Evolutionary conservation across 2,888 invertebrate genomes (phyloP), one percentile per base, ranked within the genome.

Genomic region (Invenusta paracnida): DNA sequence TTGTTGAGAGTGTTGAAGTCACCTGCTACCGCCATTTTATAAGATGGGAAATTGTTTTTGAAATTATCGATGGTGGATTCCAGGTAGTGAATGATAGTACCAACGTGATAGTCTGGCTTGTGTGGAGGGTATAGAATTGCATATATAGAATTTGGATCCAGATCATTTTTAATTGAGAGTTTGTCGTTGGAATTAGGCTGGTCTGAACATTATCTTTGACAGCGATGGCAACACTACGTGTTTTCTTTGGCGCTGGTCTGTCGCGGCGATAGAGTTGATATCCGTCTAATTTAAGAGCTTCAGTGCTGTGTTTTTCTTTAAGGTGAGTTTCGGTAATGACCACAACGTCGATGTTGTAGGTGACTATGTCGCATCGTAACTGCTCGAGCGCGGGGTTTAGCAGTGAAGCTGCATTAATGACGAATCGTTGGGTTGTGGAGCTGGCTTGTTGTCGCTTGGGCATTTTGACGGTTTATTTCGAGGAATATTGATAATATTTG

Each of bases 141-240:
- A 73, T 13, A 25, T 2, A 73, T 73, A 73, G 73, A 73, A 73
- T 73, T 73, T 73, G 73, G 73, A 73, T 23, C 27, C 73, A 73
- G 17, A 73, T 73, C 5, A 73, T 23, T 73, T 23, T 23, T 73
- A 73, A 73, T 73, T 73, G 73, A 73, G 73, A 73, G 73, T 25
- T 73, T n/a, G 73, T 73, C 27, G 73, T 73, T 73, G 73, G 73
- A 73, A 73, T 73, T 73, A 73, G 73, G 73, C 25, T 73, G 73
- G 73, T 73, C 73, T 73, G 73, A 73, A 73, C 11, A 23, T 73
- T 73, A 73, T 73, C 73, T 73, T 73, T 73, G 73, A 73, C 73
- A 13, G 73, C 25, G 5, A 73, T 73, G 73, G 73, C 73, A 13
- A 73, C 73, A 73, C 73, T 23, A 73, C 73, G 11, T 73, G 73